Conservation (phyloP, 2,113 vertebrate species). For the Riparia riparia region DNA sequence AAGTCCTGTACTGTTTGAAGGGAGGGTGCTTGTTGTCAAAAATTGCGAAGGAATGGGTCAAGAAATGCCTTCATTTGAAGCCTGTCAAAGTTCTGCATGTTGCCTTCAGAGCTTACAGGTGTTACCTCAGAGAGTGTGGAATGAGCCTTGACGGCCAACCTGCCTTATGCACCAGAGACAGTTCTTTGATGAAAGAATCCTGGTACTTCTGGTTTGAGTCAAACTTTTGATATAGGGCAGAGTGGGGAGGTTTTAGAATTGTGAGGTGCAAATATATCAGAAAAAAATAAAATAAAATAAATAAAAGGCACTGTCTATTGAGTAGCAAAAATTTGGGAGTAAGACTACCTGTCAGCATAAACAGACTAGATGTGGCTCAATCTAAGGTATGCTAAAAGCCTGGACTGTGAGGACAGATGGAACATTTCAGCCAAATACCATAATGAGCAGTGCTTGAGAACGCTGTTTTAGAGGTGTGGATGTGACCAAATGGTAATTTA, state of each 20-base stretch:
- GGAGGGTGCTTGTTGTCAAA: not conserved
- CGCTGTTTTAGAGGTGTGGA: not conserved
- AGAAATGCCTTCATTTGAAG: not conserved
- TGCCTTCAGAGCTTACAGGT: not conserved
- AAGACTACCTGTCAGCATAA: not conserved
- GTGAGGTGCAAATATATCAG: not conserved
- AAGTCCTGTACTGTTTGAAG: not conserved
- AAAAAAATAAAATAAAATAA: not conserved
- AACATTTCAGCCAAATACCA: not conserved
- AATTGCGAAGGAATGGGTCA: not conserved
- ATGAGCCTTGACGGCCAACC: not conserved
- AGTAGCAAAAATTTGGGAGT: not conserved
- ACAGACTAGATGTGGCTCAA: not conserved
- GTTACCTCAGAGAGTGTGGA: not conserved
- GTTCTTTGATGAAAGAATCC: not conserved
- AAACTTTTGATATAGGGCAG: not conserved
- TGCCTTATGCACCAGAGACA: not conserved
- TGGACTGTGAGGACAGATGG: not conserved
- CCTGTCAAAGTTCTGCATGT: not conserved
- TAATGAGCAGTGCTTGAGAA: not conserved
- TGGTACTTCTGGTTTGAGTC: not conserved
- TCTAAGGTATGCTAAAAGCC: not conserved
- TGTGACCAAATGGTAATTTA: not conserved
- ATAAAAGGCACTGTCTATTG: not conserved
- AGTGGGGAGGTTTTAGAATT: not conserved